phyloP scores from a whole-genome alignment of 2,797 vertebrate species.

The Heterohyrax brucei region DNA sequence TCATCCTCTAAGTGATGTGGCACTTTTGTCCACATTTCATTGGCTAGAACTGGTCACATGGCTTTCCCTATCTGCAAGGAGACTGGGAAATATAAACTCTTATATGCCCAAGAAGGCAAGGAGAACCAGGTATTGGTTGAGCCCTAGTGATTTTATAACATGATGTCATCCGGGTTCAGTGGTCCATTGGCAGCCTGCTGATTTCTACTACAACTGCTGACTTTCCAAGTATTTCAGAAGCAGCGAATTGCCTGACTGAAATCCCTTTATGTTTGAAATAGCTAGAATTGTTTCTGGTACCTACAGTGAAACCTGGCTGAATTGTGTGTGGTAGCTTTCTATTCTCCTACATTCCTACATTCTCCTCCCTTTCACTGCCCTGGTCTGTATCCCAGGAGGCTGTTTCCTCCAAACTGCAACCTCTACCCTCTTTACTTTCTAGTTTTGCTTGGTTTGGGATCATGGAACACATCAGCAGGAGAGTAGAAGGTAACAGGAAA shows the following conservation, averaged over 20 bases:
- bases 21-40: neutral
- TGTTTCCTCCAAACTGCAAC: neutral
- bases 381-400: neutral
- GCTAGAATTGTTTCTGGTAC: neutral
- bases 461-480: neutral
- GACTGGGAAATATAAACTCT: neutral
- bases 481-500: constrained; percentile 48
- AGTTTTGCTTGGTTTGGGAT: neutral
- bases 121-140: neutral
- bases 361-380: neutral
- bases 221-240: constrained; percentile 6
- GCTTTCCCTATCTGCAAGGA: neutral
- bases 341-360: neutral
- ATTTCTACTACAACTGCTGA: neutral
- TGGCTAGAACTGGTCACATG: too few species aligned
- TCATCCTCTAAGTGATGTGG: neutral
- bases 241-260: neutral
- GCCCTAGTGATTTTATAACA: neutral
- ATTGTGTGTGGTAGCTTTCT: neutral
- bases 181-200: neutral
- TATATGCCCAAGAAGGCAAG: neutral
- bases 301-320: neutral
- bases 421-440: neutral
- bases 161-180: neutral
- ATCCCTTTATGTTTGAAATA: constrained; percentile 17